These are phyloP conservation scores for Brachypodius melanocephalos DNA, from an alignment of 2,113 vertebrate species.

Conservation along the genomic window DNA sequence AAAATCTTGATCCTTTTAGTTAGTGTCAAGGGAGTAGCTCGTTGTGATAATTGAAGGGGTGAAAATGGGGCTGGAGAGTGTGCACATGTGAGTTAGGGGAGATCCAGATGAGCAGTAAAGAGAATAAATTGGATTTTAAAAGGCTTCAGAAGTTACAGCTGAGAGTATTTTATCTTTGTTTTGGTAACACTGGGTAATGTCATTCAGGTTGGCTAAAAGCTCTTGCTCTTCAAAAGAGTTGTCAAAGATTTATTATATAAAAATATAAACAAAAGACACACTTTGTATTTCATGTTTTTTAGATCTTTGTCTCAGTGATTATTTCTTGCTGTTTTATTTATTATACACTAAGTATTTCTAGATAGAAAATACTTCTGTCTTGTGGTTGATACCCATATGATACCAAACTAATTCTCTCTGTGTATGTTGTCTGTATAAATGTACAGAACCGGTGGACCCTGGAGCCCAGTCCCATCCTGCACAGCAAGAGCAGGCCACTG, in stretches of 20 bases:
- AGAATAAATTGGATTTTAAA: not conserved
- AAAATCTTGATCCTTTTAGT: not conserved
- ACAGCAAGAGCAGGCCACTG: not conserved
- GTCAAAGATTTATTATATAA: not conserved
- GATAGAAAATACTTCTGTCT: not conserved
- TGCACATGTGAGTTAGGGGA: not conserved
- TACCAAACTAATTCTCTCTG: not conserved
- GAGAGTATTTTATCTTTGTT: not conserved
- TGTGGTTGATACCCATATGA: not conserved
- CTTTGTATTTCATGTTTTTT: not conserved
- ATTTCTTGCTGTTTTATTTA: not conserved
- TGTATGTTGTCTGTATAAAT: not conserved
- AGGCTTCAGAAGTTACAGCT: not conserved
- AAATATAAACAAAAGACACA: not conserved
- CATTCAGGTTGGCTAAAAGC: not conserved
- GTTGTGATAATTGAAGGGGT: not conserved
- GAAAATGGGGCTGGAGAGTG: not conserved
- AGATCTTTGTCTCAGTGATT: not conserved
- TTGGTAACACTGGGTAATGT: not conserved
- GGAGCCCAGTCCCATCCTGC: not conserved
- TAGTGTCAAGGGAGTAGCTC: not conserved
- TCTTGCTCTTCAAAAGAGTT: not conserved
- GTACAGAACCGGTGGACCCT: not conserved
- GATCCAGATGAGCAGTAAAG: not conserved
- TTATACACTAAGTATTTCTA: not conserved